Percentiles rank a stretch among this genome's conserved stretches.
Evolutionary conservation across 2,113 vertebrate genomes (phyloP).

Genomic region (Melanerpes formicivorus): DNA sequence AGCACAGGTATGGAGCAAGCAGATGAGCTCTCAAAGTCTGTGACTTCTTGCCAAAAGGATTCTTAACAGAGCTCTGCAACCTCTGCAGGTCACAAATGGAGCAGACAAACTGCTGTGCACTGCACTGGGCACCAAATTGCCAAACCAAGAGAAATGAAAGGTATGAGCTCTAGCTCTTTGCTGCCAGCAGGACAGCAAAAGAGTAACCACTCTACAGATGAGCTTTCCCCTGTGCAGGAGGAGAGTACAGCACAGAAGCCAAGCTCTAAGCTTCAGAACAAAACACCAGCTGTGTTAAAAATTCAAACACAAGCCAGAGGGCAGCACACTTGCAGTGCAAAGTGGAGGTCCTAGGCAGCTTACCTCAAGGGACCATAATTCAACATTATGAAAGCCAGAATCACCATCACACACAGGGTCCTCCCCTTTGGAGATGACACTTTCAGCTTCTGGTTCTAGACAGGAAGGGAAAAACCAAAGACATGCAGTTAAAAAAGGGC

Average conservation of each 20-base stretch:
- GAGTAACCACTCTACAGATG: neutral
- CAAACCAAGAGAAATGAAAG: neutral
- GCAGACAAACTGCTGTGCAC: neutral
- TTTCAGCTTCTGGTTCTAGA: constrained; percentile 88
- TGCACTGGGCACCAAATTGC: neutral
- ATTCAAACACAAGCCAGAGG: neutral
- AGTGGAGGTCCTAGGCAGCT: constrained; percentile 30
- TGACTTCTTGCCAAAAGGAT: neutral
- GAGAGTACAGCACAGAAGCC: neutral
- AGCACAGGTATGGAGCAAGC: neutral
- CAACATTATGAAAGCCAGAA: constrained; percentile 86
- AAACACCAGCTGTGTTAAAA: neutral
- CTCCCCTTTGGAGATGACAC: constrained; percentile 87
- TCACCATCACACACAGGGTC: constrained; percentile 89
- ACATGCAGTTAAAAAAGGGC: neutral
- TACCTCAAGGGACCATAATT: constrained; percentile 88
- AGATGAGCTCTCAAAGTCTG: neutral
- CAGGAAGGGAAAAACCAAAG: neutral
- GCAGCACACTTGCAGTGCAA: neutral
- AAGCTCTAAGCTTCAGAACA: neutral
- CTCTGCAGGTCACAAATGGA: neutral
- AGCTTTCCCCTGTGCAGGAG: neutral
- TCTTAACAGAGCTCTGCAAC: neutral
- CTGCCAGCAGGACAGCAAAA: neutral
- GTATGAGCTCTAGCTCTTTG: neutral